Evolutionary conservation across 2,888 invertebrate genomes (phyloP).

Genomic region (Apodemia mormo): DNA sequence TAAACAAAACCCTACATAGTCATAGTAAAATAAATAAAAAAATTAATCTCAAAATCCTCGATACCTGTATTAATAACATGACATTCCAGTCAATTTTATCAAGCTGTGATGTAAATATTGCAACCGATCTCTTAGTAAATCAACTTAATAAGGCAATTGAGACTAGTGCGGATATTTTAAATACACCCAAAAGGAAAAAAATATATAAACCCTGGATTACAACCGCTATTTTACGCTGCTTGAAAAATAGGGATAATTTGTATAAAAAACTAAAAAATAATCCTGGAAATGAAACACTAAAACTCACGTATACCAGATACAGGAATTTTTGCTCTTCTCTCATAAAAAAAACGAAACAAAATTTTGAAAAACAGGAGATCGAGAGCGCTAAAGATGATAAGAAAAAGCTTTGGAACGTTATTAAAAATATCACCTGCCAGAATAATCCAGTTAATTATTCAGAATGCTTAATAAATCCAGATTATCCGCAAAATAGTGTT

Average conservation of each 20-base stretch:
- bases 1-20: background rate
- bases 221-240: background rate
- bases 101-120: background rate
- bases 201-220: background rate
- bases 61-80: background rate
- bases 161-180: background rate
- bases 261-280: background rate
- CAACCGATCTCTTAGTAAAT: background rate
- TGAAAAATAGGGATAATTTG: background rate
- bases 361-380: background rate
- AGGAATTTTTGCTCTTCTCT: background rate
- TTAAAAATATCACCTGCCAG: background rate
- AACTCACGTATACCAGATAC: background rate
- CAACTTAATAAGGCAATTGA: background rate
- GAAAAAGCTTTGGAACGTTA: background rate
- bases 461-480: background rate
- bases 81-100: background rate
- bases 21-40: too few relatives aligned
- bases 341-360: background rate
- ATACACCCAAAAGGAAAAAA: background rate
- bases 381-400: background rate
- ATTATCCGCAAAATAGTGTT: background rate
- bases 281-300: background rate
- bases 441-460: background rate
- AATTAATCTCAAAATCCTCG: too few relatives aligned